Evolutionary conservation across 2,113 vertebrate genomes (phyloP).

Genomic region (Alexandromys fortis): DNA sequence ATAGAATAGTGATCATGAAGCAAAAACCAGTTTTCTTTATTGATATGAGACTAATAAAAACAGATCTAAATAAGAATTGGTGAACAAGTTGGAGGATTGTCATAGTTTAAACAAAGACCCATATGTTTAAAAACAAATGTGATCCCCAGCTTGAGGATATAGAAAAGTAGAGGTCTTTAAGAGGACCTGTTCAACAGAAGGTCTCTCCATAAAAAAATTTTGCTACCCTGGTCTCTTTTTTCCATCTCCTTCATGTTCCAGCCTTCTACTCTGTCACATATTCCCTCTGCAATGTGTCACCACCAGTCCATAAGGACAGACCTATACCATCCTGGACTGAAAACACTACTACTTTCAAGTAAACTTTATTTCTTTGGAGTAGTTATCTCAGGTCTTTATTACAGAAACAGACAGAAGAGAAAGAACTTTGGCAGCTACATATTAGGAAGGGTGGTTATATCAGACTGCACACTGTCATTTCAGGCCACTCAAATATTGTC

Average conservation of each 20-base stretch:
- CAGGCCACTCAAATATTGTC: not conserved
- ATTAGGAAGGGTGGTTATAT: not conserved
- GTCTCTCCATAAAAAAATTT: too few species aligned
- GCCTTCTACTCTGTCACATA: not conserved
- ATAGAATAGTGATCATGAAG: not conserved
- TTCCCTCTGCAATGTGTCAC: not conserved
- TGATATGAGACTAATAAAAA: not conserved
- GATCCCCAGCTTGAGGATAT: not conserved
- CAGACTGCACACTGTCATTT: not conserved
- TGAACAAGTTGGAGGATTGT: accelerated
- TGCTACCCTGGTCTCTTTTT: not conserved
- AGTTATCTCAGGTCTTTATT: not conserved
- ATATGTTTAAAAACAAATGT: not conserved
- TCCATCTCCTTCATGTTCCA: not conserved
- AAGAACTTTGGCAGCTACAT: not conserved
- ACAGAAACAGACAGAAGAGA: not conserved
- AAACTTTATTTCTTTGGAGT: not conserved
- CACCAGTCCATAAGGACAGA: not conserved
- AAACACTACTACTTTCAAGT: not conserved
- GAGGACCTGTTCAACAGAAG: not conserved
- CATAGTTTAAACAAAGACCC: too few species aligned
- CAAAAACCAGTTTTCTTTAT: not conserved
- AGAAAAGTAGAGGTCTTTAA: not conserved
- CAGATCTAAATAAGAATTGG: not conserved
- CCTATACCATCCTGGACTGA: not conserved